Conservation (phyloP, 2,888 invertebrate species). For the Tenthredo mesomela region DNA sequence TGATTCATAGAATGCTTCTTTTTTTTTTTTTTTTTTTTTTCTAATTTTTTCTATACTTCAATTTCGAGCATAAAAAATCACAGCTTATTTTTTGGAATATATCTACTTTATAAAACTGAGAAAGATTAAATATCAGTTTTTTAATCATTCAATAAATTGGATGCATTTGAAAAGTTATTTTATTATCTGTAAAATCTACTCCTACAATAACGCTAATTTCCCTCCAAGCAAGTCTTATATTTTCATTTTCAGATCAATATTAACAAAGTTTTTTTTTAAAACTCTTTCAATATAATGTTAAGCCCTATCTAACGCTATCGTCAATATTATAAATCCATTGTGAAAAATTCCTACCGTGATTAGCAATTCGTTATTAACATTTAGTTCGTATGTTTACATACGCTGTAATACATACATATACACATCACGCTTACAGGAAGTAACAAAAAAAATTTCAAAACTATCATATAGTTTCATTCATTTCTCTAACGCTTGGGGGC, state of each 20-base stretch:
- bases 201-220: not conserved
- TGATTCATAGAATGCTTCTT: slow-evolving; percentile 9
- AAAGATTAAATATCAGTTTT: slow-evolving; percentile 19
- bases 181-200: slow-evolving; percentile 16
- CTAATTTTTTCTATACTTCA: not conserved
- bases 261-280: slow-evolving; percentile 15
- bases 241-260: slow-evolving; percentile 27
- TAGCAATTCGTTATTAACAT: not conserved
- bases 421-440: not conserved
- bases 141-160: not conserved
- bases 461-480: not conserved
- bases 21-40: not conserved
- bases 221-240: slow-evolving; percentile 35
- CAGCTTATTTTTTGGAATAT: slow-evolving; percentile 50
- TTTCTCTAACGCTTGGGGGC: not conserved
- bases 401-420: not conserved
- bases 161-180: slow-evolving; percentile 1
- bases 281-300: slow-evolving; percentile 3
- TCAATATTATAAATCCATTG: slow-evolving; percentile 23
- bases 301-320: slow-evolving; percentile 7
- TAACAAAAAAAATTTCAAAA: not conserved
- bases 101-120: not conserved
- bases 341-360: slow-evolving; percentile 37
- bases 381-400: not conserved
- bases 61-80: slow-evolving; percentile 39